Evolutionary conservation across 2,797 vertebrate species (phyloP).

Genomic region (Centroberyx gerrardi): DNA sequence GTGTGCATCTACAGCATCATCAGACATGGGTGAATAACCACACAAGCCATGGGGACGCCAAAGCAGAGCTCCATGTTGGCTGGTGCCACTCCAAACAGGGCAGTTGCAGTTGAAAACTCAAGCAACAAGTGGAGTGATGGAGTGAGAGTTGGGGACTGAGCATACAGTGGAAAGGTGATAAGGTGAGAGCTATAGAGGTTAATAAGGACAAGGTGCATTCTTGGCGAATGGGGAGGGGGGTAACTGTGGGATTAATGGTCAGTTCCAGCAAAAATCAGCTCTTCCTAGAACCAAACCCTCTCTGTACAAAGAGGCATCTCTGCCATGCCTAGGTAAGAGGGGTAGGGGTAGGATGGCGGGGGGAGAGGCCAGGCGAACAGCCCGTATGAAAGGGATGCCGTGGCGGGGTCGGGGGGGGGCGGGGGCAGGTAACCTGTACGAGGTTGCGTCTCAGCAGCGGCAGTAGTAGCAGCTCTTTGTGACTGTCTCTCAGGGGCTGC

Average conservation of each 20-base stretch:
- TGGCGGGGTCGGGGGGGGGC: conserved; percentile 30
- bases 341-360: conserved; percentile 19
- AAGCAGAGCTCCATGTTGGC: conserved; percentile 56
- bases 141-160: conserved; percentile 40
- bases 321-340: conserved; percentile 19
- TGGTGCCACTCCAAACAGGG: conserved; percentile 69
- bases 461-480: conserved; percentile 74
- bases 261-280: conserved; percentile 46
- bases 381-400: conserved; percentile 21
- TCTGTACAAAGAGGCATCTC: conserved; percentile 16
- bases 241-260: conserved; percentile 62
- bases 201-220: conserved; percentile 48
- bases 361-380: conserved; percentile 35
- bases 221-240: conserved; percentile 38
- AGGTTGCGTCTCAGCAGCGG: conserved; percentile 81
- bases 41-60: conserved; percentile 39
- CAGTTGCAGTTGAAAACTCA: conserved; percentile 62
- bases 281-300: conserved; percentile 36
- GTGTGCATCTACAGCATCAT: conserved; percentile 5
- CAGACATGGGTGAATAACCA: conserved; percentile 41
- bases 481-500: conserved; percentile 84
- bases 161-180: conserved; percentile 30
- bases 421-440: conserved; percentile 89
- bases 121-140: conserved; percentile 59
- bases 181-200: conserved; percentile 35